Evolutionary conservation across 2,797 vertebrate genomes (phyloP).

Genomic region (Thunnus albacares): DNA sequence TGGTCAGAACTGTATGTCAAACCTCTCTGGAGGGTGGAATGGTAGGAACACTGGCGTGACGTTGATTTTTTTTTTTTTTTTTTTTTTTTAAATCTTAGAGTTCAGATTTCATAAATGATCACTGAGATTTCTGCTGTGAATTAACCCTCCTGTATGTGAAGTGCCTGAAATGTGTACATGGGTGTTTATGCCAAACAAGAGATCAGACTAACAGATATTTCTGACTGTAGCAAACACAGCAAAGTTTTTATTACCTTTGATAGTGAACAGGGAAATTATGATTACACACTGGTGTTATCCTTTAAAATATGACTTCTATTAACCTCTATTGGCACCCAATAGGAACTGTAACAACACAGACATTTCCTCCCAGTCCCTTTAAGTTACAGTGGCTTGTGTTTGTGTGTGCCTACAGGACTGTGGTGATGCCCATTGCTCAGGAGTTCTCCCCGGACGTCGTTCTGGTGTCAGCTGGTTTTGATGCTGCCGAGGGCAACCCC

Average conservation of each 20-base stretch:
- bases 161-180: neutral
- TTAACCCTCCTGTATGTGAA: neutral
- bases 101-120: conserved; percentile 10
- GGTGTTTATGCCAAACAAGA: neutral
- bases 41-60: neutral
- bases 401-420: conserved; percentile 85
- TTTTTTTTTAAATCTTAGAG: neutral
- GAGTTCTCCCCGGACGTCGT: conserved; percentile 95
- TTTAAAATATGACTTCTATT: neutral
- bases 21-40: neutral
- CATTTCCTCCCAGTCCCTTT: neutral
- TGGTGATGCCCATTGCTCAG: conserved; percentile 96
- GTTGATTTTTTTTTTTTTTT: too few species aligned
- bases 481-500: conserved; percentile 93
- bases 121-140: neutral
- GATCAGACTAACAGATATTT: neutral
- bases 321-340: conserved; percentile 9
- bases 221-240: neutral
- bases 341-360: conserved; percentile 13
- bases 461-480: conserved; percentile 95
- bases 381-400: neutral
- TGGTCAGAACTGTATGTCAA: neutral
- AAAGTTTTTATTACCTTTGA: neutral
- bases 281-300: neutral
- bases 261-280: neutral